Percentiles rank a stretch among this genome's conserved stretches.
Evolutionary conservation across 2,113 vertebrate species (phyloP).

Genomic region (Corythaeola cristata): DNA sequence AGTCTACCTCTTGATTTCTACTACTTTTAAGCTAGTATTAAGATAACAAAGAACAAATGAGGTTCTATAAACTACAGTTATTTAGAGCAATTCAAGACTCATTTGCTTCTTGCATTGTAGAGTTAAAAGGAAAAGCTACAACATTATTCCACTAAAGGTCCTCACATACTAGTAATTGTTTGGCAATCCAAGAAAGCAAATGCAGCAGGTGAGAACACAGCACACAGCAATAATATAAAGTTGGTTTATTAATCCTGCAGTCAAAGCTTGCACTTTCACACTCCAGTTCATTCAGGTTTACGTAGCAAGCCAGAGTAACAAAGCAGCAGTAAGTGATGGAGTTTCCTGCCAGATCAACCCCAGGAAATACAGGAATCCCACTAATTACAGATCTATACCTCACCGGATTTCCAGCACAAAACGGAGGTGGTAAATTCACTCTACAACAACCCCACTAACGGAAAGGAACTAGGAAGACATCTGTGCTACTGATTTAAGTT

Average conservation of each 20-base stretch:
- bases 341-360: constrained; percentile 30
- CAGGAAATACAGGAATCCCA: constrained; percentile 29
- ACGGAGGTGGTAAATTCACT: neutral
- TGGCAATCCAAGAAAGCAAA: accelerated
- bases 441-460: neutral
- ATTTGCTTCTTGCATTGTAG: too few relatives aligned
- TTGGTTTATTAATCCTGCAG: neutral
- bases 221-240: accelerated
- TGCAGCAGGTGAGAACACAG: accelerated
- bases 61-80: neutral
- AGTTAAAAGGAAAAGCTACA: neutral
- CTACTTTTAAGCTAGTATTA: neutral
- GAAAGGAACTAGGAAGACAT: neutral
- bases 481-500: neutral
- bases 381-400: neutral
- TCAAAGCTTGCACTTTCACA: neutral
- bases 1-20: neutral
- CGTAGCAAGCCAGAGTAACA: neutral
- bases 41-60: neutral
- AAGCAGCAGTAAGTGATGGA: neutral
- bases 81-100: neutral
- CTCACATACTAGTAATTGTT: accelerated
- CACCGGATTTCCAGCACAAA: neutral
- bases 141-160: neutral
- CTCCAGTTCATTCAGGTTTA: neutral